These are phyloP conservation scores for Mesaphorura yosii DNA, from an alignment of 1,140 invertebrate species.

Conservation along the genomic window DNA sequence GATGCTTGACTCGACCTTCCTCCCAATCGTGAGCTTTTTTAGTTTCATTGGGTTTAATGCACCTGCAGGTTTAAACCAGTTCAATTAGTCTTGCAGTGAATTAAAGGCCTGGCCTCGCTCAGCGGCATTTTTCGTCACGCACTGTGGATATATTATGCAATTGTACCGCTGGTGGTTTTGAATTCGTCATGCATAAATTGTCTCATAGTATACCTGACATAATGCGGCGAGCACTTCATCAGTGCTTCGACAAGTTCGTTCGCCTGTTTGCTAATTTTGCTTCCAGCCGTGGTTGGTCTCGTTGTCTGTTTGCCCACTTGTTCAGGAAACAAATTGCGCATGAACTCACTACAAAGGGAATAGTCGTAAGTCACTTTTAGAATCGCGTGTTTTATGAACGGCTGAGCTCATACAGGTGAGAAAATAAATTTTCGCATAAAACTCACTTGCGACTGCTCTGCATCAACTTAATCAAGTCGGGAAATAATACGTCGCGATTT, in stretches of 20 bases:
- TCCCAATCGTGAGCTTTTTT: constrained; percentile 63
- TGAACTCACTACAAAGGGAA: constrained; percentile 44
- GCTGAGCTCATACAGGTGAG: too few relatives aligned
- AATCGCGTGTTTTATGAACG: not conserved
- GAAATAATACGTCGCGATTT: constrained; percentile 61
- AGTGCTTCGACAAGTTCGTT: constrained; percentile 58
- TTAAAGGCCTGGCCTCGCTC: too few relatives aligned
- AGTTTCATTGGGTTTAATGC: constrained; percentile 67
- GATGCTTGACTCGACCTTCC: constrained; percentile 48
- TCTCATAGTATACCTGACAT: constrained; percentile 40
- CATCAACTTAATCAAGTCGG: constrained; percentile 61
- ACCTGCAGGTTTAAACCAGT: constrained; percentile 37
- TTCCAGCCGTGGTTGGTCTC: constrained; percentile 57
- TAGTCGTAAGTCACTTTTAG: not conserved
- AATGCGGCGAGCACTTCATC: constrained; percentile 61
- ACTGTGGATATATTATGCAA: too few relatives aligned
- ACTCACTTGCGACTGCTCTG: constrained; percentile 56
- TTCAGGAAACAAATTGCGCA: constrained; percentile 52
- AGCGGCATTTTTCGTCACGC: too few relatives aligned
- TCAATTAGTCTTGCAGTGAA: too few relatives aligned
- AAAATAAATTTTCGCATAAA: constrained; percentile 4
- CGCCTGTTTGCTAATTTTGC: constrained; percentile 61
- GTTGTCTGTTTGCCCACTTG: constrained; percentile 45
- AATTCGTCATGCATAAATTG: too few relatives aligned
- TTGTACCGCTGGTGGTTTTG: too few relatives aligned